These are phyloP conservation scores for Silurus lanzhouensis DNA, from an alignment of 2,797 vertebrate species.

Conservation along the genomic window DNA sequence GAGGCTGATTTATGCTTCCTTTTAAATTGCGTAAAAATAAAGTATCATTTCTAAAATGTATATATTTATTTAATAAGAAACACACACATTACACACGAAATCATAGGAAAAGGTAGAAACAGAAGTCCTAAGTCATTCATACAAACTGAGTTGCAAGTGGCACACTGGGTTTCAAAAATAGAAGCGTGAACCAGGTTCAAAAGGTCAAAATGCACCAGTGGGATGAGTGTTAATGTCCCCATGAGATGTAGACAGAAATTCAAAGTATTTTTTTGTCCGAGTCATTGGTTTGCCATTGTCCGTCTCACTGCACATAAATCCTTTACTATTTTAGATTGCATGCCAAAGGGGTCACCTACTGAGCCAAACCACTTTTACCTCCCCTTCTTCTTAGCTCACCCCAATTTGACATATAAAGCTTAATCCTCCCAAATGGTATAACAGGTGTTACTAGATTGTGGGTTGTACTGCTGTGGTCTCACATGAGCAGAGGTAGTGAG, in stretches of 20 bases:
- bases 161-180: constrained; percentile 1
- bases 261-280: constrained; percentile 60
- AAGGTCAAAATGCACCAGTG: constrained; percentile 6
- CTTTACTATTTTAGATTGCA: constrained; percentile 75
- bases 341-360: constrained; percentile 72
- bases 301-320: constrained; percentile 63
- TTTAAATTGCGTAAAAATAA: not conserved
- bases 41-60: not conserved
- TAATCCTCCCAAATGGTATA: constrained; percentile 56
- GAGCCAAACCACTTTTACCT: not conserved
- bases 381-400: constrained; percentile 44
- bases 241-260: constrained; percentile 58
- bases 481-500: constrained; percentile 47
- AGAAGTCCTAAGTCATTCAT: not conserved
- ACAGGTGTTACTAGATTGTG: constrained; percentile 76
- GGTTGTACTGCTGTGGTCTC: constrained; percentile 57
- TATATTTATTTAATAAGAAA: not conserved
- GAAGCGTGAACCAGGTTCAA: constrained; percentile 14
- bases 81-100: not conserved
- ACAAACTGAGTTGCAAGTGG: not conserved
- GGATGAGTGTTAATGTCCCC: not conserved
- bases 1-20: not conserved
- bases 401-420: constrained; percentile 64
- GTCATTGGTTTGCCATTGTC: constrained; percentile 67
- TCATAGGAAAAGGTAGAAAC: not conserved